phyloP scores from a whole-genome alignment of 2,888 invertebrate species.

The Hedychridium roseum region DNA sequence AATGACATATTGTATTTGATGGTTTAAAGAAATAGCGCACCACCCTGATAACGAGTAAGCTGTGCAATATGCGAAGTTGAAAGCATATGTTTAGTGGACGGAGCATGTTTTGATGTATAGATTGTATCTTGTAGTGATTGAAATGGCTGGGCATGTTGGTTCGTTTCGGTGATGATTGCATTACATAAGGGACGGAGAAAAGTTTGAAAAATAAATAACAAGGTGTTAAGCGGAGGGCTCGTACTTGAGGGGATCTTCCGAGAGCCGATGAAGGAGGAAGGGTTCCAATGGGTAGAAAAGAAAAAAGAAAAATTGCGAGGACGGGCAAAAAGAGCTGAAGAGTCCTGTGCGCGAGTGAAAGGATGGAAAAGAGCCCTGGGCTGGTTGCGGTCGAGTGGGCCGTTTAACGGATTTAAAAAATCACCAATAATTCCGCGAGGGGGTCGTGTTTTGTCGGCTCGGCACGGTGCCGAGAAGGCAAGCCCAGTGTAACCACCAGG shows the following conservation, averaged over 20 bases:
- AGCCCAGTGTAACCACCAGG: conserved; percentile 51
- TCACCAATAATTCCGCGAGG: conserved; percentile 57
- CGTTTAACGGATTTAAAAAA: conserved; percentile 61
- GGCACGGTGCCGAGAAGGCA: conserved; percentile 39
- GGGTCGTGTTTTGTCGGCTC: too few species aligned
- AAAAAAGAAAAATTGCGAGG: conserved; percentile 7
- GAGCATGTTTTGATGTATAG: too few species aligned
- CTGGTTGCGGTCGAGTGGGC: conserved; percentile 48
- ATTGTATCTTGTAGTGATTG: too few species aligned
- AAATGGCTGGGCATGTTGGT: too few species aligned
- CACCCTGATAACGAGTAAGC: too few species aligned
- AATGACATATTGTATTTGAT: too few species aligned
- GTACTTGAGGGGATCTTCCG: conserved; percentile 16
- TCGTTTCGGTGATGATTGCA: too few species aligned
- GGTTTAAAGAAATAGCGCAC: too few species aligned
- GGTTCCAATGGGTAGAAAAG: neutral
- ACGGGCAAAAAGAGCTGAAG: conserved; percentile 10
- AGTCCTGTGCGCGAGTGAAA: conserved; percentile 9
- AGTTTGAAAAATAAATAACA: conserved; percentile 60
- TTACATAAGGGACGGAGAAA: conserved; percentile 33
- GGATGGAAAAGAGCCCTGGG: conserved; percentile 19
- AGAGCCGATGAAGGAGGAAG: conserved; percentile 13
- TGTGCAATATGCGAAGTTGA: too few species aligned
- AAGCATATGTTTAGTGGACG: too few species aligned
- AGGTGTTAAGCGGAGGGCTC: conserved; percentile 52